Conservation (phyloP, 2,888 invertebrate genomes). For the Tethea ocularis region DNA sequence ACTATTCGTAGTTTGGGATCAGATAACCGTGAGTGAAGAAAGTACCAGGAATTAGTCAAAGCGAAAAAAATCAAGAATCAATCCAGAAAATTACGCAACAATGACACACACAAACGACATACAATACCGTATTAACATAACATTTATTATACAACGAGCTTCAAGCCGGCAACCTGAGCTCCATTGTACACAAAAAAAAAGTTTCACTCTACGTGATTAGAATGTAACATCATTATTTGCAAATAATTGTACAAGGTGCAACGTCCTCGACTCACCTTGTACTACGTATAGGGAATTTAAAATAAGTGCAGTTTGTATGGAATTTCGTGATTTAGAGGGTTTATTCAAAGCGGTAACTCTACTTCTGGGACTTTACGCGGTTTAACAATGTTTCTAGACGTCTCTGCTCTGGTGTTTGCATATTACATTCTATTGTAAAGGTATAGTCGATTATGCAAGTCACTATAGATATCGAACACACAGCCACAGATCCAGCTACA, state of each 20-base stretch:
- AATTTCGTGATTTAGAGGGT: constrained; percentile 25
- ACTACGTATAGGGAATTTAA: constrained; percentile 59
- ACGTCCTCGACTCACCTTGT: constrained; percentile 76
- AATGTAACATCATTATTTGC: constrained; percentile 64
- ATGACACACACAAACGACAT: constrained; percentile 51
- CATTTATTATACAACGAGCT: constrained; percentile 49
- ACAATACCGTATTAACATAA: constrained; percentile 65
- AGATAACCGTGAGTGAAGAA: too few relatives aligned
- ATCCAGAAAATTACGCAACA: constrained; percentile 57
- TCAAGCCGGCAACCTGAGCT: constrained; percentile 18
- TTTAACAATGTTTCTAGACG: constrained; percentile 14
- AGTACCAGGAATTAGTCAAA: too few relatives aligned
- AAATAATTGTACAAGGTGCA: constrained; percentile 72
- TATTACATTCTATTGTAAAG: neutral
- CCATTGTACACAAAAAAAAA: constrained; percentile 58
- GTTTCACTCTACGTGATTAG: constrained; percentile 54
- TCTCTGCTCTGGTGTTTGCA: neutral
- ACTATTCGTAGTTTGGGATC: too few relatives aligned
- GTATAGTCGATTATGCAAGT: too few relatives aligned
- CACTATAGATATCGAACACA: too few relatives aligned
- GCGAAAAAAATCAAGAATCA: constrained; percentile 15
- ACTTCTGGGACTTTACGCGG: constrained; percentile 24
- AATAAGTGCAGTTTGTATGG: constrained; percentile 44
- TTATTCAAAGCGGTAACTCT: constrained; percentile 37
- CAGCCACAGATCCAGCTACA: too few relatives aligned